These are phyloP conservation scores for Drosophila chauvacae DNA, from an alignment of 1,140 invertebrate species.

Conservation along the genomic window DNA sequence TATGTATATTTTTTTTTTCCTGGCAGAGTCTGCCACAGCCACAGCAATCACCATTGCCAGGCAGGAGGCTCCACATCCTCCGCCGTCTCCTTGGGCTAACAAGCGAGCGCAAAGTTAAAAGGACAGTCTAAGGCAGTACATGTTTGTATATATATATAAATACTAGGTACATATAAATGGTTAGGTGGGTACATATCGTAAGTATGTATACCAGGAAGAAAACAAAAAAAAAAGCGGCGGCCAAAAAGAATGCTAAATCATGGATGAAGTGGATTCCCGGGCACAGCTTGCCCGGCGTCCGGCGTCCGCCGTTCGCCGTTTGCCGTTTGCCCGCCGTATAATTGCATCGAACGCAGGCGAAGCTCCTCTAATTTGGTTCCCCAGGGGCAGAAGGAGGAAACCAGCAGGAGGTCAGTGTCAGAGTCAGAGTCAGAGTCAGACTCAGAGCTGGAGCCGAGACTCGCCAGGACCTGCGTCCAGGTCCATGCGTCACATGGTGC, in stretches of 20 bases:
- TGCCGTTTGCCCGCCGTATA: conserved; percentile 49
- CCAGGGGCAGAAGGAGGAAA: neutral
- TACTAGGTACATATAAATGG: conserved; percentile 19
- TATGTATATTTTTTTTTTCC: neutral
- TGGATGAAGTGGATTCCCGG: conserved; percentile 59
- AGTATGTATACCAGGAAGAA: conserved; percentile 11
- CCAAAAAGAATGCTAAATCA: conserved; percentile 75
- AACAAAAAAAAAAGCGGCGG: neutral
- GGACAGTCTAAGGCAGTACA: conserved; percentile 61
- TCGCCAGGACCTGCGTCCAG: neutral
- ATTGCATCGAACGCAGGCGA: conserved; percentile 71
- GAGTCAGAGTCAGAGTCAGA: neutral
- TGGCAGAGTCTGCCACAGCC: conserved; percentile 20
- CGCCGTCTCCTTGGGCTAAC: conserved; percentile 38
- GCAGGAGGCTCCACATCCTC: neutral
- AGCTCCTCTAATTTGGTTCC: conserved; percentile 30
- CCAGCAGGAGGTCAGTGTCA: conserved; percentile 66
- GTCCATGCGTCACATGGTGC: conserved; percentile 65
- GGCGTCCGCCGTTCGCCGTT: neutral
- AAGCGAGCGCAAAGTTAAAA: conserved; percentile 74
- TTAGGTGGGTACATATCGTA: conserved; percentile 22
- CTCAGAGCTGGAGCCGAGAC: neutral
- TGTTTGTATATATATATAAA: conserved; percentile 43
- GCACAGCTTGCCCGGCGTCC: conserved; percentile 27
- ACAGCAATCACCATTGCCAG: conserved; percentile 18